Conservation (phyloP, 2,888 invertebrate species). For the Lottia gigantea region DNA sequence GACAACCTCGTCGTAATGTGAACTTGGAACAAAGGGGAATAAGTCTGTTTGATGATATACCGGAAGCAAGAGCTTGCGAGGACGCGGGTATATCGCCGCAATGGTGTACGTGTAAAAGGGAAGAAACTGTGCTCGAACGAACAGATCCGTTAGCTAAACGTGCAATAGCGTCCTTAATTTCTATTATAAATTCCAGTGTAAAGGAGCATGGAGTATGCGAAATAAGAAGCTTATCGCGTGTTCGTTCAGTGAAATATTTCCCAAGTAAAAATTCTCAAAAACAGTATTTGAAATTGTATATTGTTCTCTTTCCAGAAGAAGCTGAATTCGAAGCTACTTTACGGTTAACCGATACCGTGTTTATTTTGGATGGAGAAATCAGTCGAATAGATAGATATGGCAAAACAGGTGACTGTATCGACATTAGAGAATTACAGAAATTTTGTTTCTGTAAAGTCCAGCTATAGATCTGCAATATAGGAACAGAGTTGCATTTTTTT, state of each 20-base stretch:
- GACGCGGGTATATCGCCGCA: conserved; percentile 82
- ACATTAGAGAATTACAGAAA: conserved; percentile 51
- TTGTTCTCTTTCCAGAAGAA: no score
- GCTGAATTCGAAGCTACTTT: no score
- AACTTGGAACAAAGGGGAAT: conserved; percentile 29
- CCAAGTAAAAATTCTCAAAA: no score
- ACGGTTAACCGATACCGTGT: no score
- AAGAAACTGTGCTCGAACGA: not conserved
- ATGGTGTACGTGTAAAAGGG: conserved; percentile 25
- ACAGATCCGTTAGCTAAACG: no score
- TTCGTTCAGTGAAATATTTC: no score
- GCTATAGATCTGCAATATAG: not conserved
- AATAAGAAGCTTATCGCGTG: no score
- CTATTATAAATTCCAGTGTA: no score
- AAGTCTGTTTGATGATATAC: conserved; percentile 82
- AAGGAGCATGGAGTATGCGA: no score
- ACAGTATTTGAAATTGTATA: no score
- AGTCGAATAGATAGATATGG: conserved; percentile 68
- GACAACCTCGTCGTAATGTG: not conserved
- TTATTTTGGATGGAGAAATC: conserved; percentile 72
- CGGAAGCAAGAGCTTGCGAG: conserved; percentile 79
- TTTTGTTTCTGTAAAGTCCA: conserved; percentile 64
- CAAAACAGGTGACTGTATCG: conserved; percentile 66
- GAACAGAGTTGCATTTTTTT: not conserved
- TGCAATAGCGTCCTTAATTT: no score